phyloP scores from a whole-genome alignment of 2,113 vertebrate genomes.

The Sclerurus mexicanus region DNA sequence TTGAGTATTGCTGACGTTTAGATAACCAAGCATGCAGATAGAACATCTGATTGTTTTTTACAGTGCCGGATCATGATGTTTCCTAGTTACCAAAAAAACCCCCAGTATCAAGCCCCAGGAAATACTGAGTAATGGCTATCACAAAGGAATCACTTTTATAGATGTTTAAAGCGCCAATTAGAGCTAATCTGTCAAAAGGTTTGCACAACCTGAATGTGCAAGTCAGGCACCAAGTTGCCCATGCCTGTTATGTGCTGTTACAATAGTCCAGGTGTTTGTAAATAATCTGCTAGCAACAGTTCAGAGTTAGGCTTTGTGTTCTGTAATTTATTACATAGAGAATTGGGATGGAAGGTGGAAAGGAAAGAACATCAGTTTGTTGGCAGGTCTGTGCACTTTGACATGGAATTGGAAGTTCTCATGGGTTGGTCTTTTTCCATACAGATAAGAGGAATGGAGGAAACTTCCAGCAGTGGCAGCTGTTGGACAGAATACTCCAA shows the following conservation, averaged over 20 bases:
- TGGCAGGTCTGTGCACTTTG: not conserved
- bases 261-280: not conserved
- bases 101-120: not conserved
- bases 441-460: constrained; percentile 89
- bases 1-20: not conserved
- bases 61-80: not conserved
- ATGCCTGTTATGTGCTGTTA: not conserved
- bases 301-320: not conserved
- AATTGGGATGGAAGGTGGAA: not conserved
- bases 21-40: not conserved
- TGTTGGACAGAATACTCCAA: constrained; percentile 94
- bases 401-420: not conserved
- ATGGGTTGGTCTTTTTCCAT: not conserved
- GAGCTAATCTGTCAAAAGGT: not conserved
- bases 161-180: not conserved
- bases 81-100: not conserved
- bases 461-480: constrained; percentile 92
- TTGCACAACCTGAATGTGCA: not conserved
- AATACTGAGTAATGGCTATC: not conserved
- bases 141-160: not conserved
- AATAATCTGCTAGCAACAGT: not conserved
- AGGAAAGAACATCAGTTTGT: not conserved
- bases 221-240: not conserved
- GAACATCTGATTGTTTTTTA: not conserved
- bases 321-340: not conserved